Evolutionary conservation across 2,888 invertebrate species (phyloP), one percentile per base, ranked within the genome.

Genomic region (Clunio marinus): DNA sequence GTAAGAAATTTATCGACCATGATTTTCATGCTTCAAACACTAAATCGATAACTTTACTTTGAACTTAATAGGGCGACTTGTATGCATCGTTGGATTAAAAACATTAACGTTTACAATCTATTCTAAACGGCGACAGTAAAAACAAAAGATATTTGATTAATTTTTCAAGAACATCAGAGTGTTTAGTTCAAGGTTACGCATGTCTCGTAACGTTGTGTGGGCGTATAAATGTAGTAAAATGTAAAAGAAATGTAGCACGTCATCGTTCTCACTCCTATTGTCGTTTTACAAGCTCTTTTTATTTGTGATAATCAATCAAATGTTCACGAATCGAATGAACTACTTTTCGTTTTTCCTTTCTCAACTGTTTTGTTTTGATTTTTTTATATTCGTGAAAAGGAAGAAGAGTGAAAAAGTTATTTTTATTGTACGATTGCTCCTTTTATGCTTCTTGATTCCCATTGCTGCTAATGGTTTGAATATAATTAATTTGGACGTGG

Each of bases 111-210:
- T n/a, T n/a, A n/a, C n/a, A n/a, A n/a, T n/a, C n/a, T n/a, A n/a
- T n/a, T n/a, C n/a, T n/a, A n/a, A n/a, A n/a, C n/a, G n/a, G n/a
- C n/a, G n/a, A n/a, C n/a, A n/a, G 15, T n/a, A 41, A 15, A 41
- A 32, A 15, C 10, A 15, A n/a, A 41, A 15, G 41, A 15, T n/a
- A n/a, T 15, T 41, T 10, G 10, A 41, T 41, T 41, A n/a, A 41
- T 41, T 41, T n/a, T 2, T n/a, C 2, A 41, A 10, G 41, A 41
- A 41, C 5, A 32, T 5, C 32, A 10, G 32, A 32, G 7, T 32
- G 7, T 32, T 41, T 41, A 5, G 41, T 41, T 41, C 41, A 41
- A 41, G 41, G 41, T 41, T 41, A 41, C 41, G 41, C 41, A 41
- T 41, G 41, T 41, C n/a, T 41, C n/a, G 41, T 41, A 41, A 41